Percentiles rank a stretch among this genome's conserved stretches.
Conservation (phyloP, 2,797 vertebrate genomes). For the Tokudaia tokunoshimensis region DNA sequence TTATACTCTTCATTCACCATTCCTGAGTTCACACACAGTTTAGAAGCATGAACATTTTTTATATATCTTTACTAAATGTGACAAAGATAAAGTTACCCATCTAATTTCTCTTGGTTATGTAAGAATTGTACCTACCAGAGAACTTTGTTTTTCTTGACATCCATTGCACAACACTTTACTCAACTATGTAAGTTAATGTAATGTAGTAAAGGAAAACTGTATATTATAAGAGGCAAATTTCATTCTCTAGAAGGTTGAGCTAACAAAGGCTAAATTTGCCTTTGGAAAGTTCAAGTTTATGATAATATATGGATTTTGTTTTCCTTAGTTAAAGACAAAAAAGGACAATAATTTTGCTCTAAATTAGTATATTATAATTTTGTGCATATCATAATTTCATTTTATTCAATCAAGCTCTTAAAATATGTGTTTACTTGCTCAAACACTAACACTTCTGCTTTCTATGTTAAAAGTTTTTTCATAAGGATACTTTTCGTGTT, state of each 20-base stretch:
- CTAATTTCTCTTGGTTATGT: neutral
- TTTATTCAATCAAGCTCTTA: constrained; percentile 27
- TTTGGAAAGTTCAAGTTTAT: neutral
- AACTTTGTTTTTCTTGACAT: neutral
- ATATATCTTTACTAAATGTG: neutral
- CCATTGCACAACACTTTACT: neutral
- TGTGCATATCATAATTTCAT: neutral
- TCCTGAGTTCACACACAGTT: neutral
- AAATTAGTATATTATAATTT: constrained; percentile 20
- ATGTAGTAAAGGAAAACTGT: neutral
- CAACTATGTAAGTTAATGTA: neutral
- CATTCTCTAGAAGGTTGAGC: neutral
- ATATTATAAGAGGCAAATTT: neutral
- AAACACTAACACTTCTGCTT: constrained; percentile 1
- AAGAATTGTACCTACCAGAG: neutral
- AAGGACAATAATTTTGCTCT: constrained; percentile 8
- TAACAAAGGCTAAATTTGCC: neutral
- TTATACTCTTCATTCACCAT: neutral
- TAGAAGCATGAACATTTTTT: neutral
- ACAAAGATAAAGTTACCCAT: neutral
- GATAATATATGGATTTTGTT: neutral
- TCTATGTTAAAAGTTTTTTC: constrained; percentile 47
- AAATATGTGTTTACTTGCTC: constrained; percentile 17
- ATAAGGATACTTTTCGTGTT: neutral
- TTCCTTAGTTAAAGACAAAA: neutral